Conservation (phyloP, 2,888 invertebrate genomes). For the Cheilosia variabilis region DNA sequence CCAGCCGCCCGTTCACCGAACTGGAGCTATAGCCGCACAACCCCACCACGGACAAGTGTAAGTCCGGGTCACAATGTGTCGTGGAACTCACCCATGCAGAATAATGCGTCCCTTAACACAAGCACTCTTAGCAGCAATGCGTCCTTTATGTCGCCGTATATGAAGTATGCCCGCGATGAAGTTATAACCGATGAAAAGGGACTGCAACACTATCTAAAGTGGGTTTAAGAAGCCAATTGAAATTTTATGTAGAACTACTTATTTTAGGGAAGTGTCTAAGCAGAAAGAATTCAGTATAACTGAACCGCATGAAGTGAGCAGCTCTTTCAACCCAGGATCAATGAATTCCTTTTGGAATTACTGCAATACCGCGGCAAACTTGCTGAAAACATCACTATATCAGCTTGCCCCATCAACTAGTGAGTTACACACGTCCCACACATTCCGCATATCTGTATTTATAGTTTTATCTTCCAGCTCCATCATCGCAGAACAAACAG, state of each 20-base stretch:
- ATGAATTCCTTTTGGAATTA: conserved; percentile 83
- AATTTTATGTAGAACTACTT: background rate
- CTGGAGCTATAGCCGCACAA: conserved; percentile 80
- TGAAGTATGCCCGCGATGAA: conserved; percentile 81
- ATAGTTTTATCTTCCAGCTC: conserved; percentile 57
- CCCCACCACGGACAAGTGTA: conserved; percentile 79
- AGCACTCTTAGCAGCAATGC: conserved; percentile 79
- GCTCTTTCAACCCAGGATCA: conserved; percentile 77
- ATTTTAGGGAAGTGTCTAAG: conserved; percentile 78
- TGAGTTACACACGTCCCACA: conserved; percentile 47
- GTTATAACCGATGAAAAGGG: conserved; percentile 84
- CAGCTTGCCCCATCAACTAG: conserved; percentile 82
- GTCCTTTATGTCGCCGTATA: conserved; percentile 81
- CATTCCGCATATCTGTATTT: background rate
- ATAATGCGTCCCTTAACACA: conserved; percentile 79
- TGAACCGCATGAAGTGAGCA: conserved; percentile 78
- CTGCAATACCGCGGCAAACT: conserved; percentile 82
- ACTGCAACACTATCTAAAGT: conserved; percentile 84
- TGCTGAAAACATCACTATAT: conserved; percentile 82
- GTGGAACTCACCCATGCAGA: conserved; percentile 79
- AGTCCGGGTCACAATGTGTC: conserved; percentile 79
- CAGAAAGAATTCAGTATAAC: conserved; percentile 78
- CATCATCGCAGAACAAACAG: conserved; percentile 80
- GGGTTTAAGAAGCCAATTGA: background rate
- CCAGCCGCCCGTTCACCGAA: conserved; percentile 76